phyloP scores from a whole-genome alignment of 2,797 vertebrate genomes.

The Danionella dracula region DNA sequence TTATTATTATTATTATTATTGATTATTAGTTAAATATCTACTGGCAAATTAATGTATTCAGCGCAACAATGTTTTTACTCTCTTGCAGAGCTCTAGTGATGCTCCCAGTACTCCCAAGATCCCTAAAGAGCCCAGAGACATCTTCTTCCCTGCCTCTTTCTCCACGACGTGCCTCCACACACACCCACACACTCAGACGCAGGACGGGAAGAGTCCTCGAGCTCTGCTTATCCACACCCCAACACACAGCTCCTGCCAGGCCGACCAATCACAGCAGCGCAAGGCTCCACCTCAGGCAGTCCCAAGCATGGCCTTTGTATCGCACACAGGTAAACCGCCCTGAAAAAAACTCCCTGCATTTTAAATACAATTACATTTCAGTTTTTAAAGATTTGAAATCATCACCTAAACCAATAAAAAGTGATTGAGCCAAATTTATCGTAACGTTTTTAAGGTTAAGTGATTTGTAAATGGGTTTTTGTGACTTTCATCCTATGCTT shows the following conservation, averaged over 20 bases:
- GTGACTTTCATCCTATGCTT: too few relatives aligned
- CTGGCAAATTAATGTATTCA: too few relatives aligned
- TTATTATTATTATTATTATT: too few relatives aligned
- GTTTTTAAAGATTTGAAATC: too few relatives aligned
- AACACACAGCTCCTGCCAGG: conserved; percentile 45
- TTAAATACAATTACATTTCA: too few relatives aligned
- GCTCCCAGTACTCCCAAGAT: conserved; percentile 87
- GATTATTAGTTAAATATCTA: too few relatives aligned
- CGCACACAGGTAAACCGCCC: conserved; percentile 60
- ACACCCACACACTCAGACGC: conserved; percentile 60
- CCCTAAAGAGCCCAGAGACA: conserved; percentile 82
- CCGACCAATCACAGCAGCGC: conserved; percentile 53
- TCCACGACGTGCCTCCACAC: conserved; percentile 61
- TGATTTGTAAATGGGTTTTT: too few relatives aligned
- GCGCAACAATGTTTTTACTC: background rate
- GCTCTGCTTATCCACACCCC: conserved; percentile 45
- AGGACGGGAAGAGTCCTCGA: conserved; percentile 72
- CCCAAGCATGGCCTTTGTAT: conserved; percentile 62
- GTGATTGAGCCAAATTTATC: too few relatives aligned
- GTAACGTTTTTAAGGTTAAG: too few relatives aligned
- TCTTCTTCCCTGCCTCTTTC: conserved; percentile 78
- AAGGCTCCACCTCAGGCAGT: conserved; percentile 56
- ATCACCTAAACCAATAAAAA: too few relatives aligned
- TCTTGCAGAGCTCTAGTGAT: conserved; percentile 74
- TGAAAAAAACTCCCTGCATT: too few relatives aligned